These are phyloP conservation scores for Aldrovandia affinis DNA, from an alignment of 2,797 vertebrate species.

Conservation along the genomic window DNA sequence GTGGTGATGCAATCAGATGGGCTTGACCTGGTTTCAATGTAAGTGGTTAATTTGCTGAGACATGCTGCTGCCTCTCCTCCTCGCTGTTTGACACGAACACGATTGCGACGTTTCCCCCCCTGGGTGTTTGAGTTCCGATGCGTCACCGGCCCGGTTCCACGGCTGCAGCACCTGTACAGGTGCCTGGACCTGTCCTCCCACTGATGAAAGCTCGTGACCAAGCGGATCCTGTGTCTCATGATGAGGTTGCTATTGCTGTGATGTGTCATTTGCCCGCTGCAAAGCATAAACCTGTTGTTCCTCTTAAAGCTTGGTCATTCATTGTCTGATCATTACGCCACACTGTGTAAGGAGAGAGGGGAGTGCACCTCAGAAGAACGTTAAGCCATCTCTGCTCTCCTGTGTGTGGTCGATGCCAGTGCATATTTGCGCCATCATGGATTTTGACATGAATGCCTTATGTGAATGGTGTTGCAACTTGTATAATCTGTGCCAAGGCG, in stretches of 20 bases:
- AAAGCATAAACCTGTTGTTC: not conserved
- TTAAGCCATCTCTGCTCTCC: too few species aligned
- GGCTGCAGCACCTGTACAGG: not conserved
- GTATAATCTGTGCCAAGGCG: too few species aligned
- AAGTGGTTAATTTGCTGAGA: not conserved
- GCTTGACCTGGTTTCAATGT: not conserved
- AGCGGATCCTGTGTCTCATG: not conserved
- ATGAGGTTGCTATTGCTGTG: not conserved
- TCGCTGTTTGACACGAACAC: constrained; percentile 16
- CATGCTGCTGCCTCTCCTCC: constrained; percentile 34
- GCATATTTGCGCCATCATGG: not conserved
- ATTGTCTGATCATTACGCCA: not conserved
- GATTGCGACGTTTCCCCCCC: constrained; percentile 11
- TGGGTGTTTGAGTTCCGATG: constrained; percentile 33
- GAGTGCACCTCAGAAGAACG: too few species aligned
- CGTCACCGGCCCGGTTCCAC: constrained; percentile 17
- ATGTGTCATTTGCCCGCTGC: not conserved
- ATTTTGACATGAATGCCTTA: not conserved
- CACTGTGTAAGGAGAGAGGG: not conserved
- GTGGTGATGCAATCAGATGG: not conserved
- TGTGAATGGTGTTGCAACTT: constrained; percentile 8
- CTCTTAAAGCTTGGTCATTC: not conserved
- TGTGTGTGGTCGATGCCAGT: not conserved
- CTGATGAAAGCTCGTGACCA: not conserved
- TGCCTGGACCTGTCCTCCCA: not conserved